Conservation (phyloP, 2,888 invertebrate genomes). For the Tineola bisselliella region DNA sequence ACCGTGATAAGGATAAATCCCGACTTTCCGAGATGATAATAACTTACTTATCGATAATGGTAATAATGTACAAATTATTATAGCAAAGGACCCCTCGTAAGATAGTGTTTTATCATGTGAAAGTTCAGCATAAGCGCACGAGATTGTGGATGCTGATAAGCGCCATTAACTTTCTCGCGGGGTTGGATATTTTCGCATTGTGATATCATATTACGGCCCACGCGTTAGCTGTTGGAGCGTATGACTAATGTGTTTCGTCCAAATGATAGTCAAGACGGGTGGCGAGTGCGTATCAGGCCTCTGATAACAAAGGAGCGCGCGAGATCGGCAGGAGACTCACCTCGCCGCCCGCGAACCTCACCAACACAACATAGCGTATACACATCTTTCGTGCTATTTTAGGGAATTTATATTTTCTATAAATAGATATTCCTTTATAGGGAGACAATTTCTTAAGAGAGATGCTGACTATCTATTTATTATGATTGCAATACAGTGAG, state of each 20-base stretch:
- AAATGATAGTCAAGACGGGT: conserved; percentile 50
- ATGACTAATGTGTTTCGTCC: conserved; percentile 67
- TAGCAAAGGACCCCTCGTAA: conserved; percentile 13
- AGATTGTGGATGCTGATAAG: conserved; percentile 70
- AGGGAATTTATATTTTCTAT: conserved; percentile 60
- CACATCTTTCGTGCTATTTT: conserved; percentile 45
- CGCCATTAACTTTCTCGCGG: conserved; percentile 71
- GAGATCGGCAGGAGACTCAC: conserved; percentile 15
- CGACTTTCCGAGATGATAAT: conserved; percentile 77
- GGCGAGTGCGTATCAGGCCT: conserved; percentile 31
- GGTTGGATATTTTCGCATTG: conserved; percentile 70
- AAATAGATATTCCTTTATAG: conserved; percentile 50
- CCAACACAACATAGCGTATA: conserved; percentile 18
- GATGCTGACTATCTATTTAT: not conserved
- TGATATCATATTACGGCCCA: conserved; percentile 70
- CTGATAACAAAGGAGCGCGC: conserved; percentile 63
- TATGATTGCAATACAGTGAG: not conserved
- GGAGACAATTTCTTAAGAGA: not conserved
- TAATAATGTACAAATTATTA: conserved; percentile 42
- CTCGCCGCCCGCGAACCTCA: conserved; percentile 18
- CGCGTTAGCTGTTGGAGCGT: conserved; percentile 60
- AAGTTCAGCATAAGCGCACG: conserved; percentile 64
- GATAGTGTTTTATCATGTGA: conserved; percentile 62
- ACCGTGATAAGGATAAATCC: conserved; percentile 77
- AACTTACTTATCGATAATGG: conserved; percentile 83